These are phyloP conservation scores for Cygnus buccinator DNA, from an alignment of 2,113 vertebrate species.

Conservation along the genomic window DNA sequence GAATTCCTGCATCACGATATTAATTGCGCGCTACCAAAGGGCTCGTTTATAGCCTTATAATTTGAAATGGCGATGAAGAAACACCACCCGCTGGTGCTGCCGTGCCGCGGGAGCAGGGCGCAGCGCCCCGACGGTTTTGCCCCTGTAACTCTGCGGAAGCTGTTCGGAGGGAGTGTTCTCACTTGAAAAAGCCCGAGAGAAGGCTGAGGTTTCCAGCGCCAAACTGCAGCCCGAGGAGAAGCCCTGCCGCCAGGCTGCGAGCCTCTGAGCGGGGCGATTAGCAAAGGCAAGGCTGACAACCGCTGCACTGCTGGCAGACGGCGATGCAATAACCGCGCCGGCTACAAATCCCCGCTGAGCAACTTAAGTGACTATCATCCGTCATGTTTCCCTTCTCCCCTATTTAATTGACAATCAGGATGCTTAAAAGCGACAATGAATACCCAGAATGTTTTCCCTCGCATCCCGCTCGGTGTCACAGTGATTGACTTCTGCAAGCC, in stretches of 20 bases:
- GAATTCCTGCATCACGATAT: neutral
- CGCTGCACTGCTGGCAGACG: neutral
- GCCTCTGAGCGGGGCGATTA: neutral
- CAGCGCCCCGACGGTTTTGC: neutral
- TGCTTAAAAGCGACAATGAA: neutral
- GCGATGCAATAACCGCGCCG: neutral
- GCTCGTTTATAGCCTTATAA: neutral
- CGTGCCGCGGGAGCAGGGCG: neutral
- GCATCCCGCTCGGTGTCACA: neutral
- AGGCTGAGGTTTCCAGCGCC: accelerated
- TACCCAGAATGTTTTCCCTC: neutral
- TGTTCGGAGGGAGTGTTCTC: too few species aligned
- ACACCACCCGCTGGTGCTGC: too few species aligned
- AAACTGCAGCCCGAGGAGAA: neutral
- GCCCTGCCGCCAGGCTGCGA: neutral
- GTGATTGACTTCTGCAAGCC: neutral
- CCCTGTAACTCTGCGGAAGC: neutral
- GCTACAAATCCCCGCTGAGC: neutral
- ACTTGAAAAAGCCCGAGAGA: neutral
- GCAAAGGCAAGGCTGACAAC: neutral
- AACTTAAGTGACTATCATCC: neutral
- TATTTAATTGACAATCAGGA: neutral
- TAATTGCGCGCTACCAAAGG: neutral
- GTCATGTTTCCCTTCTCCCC: neutral
- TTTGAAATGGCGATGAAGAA: neutral